Evolutionary conservation across 2,888 invertebrate species (phyloP), one percentile per base, ranked within the genome.

Genomic region (Troides helena): DNA sequence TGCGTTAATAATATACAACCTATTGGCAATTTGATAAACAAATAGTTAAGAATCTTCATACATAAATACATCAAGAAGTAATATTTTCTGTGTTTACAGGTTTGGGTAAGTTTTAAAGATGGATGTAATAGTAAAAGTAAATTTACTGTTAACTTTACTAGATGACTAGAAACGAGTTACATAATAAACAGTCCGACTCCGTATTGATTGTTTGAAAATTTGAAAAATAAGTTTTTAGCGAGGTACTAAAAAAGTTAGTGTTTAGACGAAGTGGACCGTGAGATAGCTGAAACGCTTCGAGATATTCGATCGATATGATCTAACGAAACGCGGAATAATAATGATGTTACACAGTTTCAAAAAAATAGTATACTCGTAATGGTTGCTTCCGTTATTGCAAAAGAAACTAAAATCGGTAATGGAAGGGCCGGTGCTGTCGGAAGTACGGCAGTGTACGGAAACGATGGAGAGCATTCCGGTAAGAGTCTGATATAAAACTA

Each of bases 211-310:
- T 67, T 39, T 61, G n/a, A 60, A 46, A 61, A 50, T 65, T 0
- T 62, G n/a, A 57, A 56, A 43, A 62, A 56, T 65, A 56, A 21
- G 46, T 65, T 69, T 69, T 62, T 10, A 57, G n/a, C 21, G 14
- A 66, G 50, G 43, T n/a, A 17, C 65, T 62, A 66, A 69, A 69
- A 69, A 50, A 57, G 21, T 21, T 17, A 36, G 1, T 21, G 64
- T 69, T 65, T 62, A 65, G 50, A n/a, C 21, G 62, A 66, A 66
- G 18, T 69, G 50, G 62, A 69, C 69, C 69, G 69, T 69, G 57
- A 3, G 25, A n/a, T 53, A 53, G 5, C 53, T 53, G 53, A n/a
- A 6, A 18, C 18, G n/a, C n/a, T 53, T n/a, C n/a, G n/a, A n/a
- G 53, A n/a, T 53, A 53, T 53, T 53, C 18, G n/a, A 53, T 53